Evolutionary conservation across 1,140 invertebrate genomes (phyloP).

Genomic region (Drosophila pruinosa): DNA sequence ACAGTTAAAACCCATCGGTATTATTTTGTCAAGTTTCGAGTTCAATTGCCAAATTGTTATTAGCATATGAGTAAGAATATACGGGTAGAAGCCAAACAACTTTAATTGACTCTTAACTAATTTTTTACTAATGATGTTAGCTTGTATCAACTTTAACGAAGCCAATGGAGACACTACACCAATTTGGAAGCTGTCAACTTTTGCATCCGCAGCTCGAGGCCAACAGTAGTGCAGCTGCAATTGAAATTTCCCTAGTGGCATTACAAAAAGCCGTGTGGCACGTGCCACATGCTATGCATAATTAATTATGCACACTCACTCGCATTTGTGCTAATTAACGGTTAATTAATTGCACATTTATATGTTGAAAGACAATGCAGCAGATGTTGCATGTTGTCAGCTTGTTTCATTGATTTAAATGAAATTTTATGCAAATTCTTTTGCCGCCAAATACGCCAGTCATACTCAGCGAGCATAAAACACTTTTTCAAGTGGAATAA

Average conservation of each 20-base stretch:
- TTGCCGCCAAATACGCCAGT: slow-evolving; percentile 1
- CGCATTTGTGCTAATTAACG: slow-evolving; percentile 69
- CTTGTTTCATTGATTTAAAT: slow-evolving; percentile 71
- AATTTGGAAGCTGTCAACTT: slow-evolving; percentile 7
- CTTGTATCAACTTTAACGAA: not conserved
- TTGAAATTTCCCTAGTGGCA: slow-evolving; percentile 36
- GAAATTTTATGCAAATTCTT: slow-evolving; percentile 66
- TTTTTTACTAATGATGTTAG: not conserved
- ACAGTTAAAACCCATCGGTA: no score
- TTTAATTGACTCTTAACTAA: not conserved
- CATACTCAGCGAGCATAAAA: not conserved
- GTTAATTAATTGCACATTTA: slow-evolving; percentile 76
- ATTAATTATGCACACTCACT: slow-evolving; percentile 51
- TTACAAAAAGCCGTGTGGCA: slow-evolving; percentile 46
- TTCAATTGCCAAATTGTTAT: no score
- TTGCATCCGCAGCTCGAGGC: not conserved
- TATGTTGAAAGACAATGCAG: slow-evolving; percentile 47
- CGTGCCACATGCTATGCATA: slow-evolving; percentile 52
- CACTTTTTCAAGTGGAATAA: not conserved
- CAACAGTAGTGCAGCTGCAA: slow-evolving; percentile 8
- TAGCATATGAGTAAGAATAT: no score
- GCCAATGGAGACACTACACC: not conserved
- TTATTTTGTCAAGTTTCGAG: no score
- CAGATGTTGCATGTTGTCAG: slow-evolving; percentile 56
- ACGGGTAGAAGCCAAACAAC: no score